Conservation (phyloP, 2,888 invertebrate genomes). For the Timema cristinae region DNA sequence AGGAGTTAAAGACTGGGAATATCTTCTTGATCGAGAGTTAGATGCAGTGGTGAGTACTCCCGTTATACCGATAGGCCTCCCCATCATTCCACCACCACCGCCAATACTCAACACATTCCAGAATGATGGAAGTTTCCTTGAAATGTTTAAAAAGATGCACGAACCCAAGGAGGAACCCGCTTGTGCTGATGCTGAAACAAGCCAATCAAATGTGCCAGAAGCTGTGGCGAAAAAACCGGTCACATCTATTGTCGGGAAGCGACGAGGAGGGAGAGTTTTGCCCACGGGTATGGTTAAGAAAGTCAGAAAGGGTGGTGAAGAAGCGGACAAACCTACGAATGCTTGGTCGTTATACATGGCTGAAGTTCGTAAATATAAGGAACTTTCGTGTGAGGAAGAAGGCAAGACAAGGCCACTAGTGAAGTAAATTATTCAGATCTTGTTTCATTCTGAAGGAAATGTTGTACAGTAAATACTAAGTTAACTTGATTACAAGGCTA, state of each 20-base stretch:
- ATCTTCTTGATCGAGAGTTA: too few relatives aligned
- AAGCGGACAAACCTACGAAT: slow-evolving; percentile 60
- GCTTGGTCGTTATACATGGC: slow-evolving; percentile 93
- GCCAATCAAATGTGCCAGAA: not conserved
- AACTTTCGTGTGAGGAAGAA: slow-evolving; percentile 88
- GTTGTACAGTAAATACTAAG: slow-evolving; percentile 10
- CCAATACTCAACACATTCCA: slow-evolving; percentile 60
- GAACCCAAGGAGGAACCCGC: slow-evolving; percentile 42
- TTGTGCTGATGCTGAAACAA: slow-evolving; percentile 8
- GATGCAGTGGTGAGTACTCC: too few relatives aligned
- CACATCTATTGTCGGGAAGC: slow-evolving; percentile 66
- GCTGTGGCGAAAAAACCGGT: slow-evolving; percentile 38
- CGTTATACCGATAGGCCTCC: too few relatives aligned
- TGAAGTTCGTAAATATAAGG: slow-evolving; percentile 89
- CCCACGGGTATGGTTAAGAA: slow-evolving; percentile 90
- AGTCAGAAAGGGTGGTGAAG: slow-evolving; percentile 59
- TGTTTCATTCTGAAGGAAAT: slow-evolving; percentile 3
- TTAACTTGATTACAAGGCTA: not conserved
- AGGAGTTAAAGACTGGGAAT: too few relatives aligned
- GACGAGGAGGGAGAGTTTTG: slow-evolving; percentile 79
- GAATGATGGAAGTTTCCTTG: slow-evolving; percentile 87
- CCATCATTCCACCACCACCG: slow-evolving; percentile 16
- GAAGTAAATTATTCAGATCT: slow-evolving; percentile 56
- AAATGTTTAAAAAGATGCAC: slow-evolving; percentile 89
- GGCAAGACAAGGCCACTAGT: slow-evolving; percentile 83